A percentile compares a stretch with the other conserved stretches of the same genome.
phyloP scores from a whole-genome alignment of 2,113 vertebrate genomes.

The Ciconia boyciana region DNA sequence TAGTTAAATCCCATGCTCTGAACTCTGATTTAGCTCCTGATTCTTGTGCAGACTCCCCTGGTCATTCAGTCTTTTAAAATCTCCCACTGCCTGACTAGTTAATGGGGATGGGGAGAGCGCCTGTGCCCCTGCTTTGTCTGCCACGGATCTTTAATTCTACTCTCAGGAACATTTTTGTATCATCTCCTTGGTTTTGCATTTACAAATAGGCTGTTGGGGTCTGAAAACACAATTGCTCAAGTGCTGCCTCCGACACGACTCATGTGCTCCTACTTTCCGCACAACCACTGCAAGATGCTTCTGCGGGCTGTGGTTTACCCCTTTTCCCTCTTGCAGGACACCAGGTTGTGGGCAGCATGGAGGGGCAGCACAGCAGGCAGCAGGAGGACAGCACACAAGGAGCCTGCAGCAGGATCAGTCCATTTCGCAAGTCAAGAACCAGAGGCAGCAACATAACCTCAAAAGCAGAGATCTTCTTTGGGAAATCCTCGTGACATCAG shows the following conservation, averaged over 20 bases:
- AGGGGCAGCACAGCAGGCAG: background rate
- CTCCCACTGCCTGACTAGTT: background rate
- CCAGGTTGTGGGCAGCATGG: background rate
- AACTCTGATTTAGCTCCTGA: background rate
- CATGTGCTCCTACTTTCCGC: background rate
- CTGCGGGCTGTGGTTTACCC: background rate
- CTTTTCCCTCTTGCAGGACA: background rate
- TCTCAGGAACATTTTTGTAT: background rate
- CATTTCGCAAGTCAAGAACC: background rate
- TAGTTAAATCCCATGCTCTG: background rate
- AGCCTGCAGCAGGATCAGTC: background rate
- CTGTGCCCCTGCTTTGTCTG: background rate
- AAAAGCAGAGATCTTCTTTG: background rate
- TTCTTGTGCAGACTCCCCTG: background rate
- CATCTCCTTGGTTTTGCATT: background rate
- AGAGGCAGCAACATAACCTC: background rate
- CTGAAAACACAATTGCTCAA: background rate
- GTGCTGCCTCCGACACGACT: background rate
- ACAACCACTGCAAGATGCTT: background rate
- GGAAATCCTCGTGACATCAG: background rate
- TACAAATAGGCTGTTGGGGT: background rate
- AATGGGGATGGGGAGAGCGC: background rate
- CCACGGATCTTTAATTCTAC: background rate
- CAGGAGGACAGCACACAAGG: too few species aligned
- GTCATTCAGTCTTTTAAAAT: background rate